phyloP scores from a whole-genome alignment of 2,797 vertebrate genomes.

The Varecia variegata region DNA sequence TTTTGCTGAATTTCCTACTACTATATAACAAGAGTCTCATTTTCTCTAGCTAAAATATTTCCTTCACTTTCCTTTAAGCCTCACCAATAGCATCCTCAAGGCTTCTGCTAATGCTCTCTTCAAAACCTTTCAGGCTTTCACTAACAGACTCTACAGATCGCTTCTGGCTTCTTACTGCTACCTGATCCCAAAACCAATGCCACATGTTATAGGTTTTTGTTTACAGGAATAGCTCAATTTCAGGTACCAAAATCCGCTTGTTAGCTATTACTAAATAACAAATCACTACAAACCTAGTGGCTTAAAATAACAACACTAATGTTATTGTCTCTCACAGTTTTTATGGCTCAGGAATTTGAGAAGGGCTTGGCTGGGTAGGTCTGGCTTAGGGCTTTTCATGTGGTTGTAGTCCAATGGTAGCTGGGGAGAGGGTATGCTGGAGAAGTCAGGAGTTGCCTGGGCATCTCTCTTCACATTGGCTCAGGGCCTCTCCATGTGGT shows the following conservation, averaged over 20 bases:
- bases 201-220: not conserved
- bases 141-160: not conserved
- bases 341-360: not conserved
- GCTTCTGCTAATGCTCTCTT: not conserved
- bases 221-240: not conserved
- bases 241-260: not conserved
- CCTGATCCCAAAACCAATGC: not conserved
- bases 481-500: not conserved
- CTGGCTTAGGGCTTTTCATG: not conserved
- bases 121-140: not conserved
- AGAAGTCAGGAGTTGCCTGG: not conserved
- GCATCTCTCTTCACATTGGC: not conserved
- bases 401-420: not conserved
- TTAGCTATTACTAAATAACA: not conserved
- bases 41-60: not conserved
- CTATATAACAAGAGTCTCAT: not conserved
- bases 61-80: not conserved
- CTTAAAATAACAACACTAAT: not conserved
- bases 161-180: not conserved
- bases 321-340: not conserved
- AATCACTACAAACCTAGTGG: not conserved
- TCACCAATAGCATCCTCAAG: not conserved
- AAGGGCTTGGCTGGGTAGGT: not conserved
- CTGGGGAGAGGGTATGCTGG: not conserved
- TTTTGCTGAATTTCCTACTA: not conserved